phyloP scores from a whole-genome alignment of 2,888 invertebrate genomes.

The Hypena proboscidalis region DNA sequence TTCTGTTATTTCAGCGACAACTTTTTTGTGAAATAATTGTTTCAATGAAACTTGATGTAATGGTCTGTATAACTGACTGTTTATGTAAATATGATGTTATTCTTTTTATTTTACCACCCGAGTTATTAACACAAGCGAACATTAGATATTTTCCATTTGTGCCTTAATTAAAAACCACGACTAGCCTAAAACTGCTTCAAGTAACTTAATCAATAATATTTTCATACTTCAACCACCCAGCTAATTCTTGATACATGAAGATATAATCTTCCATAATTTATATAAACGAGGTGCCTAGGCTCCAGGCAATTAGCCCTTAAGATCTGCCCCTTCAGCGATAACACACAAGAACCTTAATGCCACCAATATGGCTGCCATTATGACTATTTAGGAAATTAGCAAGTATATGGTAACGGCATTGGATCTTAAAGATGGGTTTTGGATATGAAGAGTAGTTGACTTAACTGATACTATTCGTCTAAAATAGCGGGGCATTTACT shows the following conservation, averaged over 20 bases:
- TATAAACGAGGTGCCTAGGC: conserved; percentile 48
- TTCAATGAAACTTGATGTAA: too few species aligned
- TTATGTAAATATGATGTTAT: too few species aligned
- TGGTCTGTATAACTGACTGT: too few species aligned
- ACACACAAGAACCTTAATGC: conserved; percentile 45
- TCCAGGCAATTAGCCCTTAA: conserved; percentile 53
- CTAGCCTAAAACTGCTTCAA: too few species aligned
- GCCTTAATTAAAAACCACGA: too few species aligned
- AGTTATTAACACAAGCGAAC: too few species aligned
- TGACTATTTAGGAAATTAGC: conserved; percentile 40
- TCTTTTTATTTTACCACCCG: too few species aligned
- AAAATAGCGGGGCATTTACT: too few species aligned
- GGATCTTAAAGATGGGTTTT: conserved; percentile 13
- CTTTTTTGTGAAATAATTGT: too few species aligned
- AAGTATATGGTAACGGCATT: conserved; percentile 24
- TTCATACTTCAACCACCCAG: not conserved
- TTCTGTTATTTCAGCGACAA: too few species aligned
- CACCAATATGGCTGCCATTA: conserved; percentile 29
- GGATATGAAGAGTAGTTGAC: not conserved
- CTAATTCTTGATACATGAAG: conserved; percentile 14
- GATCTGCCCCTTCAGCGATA: conserved; percentile 48
- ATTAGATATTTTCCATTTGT: too few species aligned
- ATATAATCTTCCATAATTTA: conserved; percentile 43
- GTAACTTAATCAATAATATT: too few species aligned
- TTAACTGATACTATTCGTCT: not conserved